Evolutionary conservation across 2,888 invertebrate genomes (phyloP).

Genomic region (Choreutis nemorana): DNA sequence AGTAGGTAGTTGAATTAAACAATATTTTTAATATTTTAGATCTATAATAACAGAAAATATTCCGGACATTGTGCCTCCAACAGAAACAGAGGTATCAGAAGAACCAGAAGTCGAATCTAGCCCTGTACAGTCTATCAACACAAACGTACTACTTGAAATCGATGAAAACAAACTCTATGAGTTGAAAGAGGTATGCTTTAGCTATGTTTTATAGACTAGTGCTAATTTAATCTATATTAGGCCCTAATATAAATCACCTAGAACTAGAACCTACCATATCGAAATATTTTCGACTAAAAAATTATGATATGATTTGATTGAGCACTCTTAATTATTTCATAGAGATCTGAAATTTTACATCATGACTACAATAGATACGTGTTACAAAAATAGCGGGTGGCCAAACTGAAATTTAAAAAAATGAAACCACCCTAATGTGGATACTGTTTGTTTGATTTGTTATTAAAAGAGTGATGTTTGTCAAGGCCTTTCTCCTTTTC

Average conservation of each 20-base stretch:
- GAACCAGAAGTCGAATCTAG: no score
- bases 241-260: constrained; percentile 1
- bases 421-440: not conserved
- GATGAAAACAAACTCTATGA: constrained; percentile 69
- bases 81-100: constrained; percentile 30
- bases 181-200: constrained; percentile 65
- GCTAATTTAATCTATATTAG: constrained; percentile 4
- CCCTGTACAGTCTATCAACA: no score
- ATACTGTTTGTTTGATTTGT: constrained; percentile 1
- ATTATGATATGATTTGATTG: no score
- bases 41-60: constrained; percentile 32
- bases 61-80: constrained; percentile 26
- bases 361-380: no score
- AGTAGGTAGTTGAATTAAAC: no score
- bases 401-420: not conserved
- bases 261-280: no score
- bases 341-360: no score
- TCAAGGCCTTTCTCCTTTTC: constrained; percentile 70
- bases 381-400: no score
- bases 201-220: not conserved
- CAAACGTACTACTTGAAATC: constrained; percentile 62
- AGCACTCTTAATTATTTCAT: no score
- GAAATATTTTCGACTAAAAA: no score
- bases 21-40: constrained; percentile 23
- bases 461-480: constrained; percentile 5